phyloP scores from a whole-genome alignment of 2,888 invertebrate genomes.

The Masnerella sp. region DNA sequence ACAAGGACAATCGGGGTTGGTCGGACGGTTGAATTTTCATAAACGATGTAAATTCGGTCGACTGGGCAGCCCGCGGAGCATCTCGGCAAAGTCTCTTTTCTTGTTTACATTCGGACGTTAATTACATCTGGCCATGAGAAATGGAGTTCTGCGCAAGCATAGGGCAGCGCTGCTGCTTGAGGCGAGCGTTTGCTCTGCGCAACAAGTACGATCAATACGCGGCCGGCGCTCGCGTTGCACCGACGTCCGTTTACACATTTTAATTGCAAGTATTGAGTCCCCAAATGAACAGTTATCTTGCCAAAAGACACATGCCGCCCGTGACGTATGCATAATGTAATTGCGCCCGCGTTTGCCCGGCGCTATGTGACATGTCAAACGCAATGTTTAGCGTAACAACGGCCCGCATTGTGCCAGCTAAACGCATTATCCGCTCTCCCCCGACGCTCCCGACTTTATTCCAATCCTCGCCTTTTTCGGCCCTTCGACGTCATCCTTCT shows the following conservation, averaged over 20 bases:
- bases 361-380: constrained; percentile 10
- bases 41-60: constrained; percentile 39
- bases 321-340: constrained; percentile 31
- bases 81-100: constrained; percentile 59
- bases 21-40: too few species aligned
- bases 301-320: constrained; percentile 26
- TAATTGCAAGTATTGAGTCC: constrained; percentile 50
- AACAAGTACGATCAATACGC: constrained; percentile 77
- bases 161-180: constrained; percentile 50
- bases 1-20: too few species aligned
- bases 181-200: constrained; percentile 70
- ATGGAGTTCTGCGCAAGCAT: constrained; percentile 66
- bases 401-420: neutral
- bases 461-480: too few species aligned
- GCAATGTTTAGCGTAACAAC: neutral
- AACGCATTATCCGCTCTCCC: constrained; percentile 25
- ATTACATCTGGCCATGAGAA: constrained; percentile 71
- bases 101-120: constrained; percentile 68
- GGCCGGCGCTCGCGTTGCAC: constrained; percentile 66
- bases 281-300: constrained; percentile 47
- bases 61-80: constrained; percentile 21
- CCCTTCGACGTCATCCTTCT: too few species aligned
- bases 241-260: constrained; percentile 48
- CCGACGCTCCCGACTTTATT: too few species aligned
- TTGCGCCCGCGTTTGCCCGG: constrained; percentile 29